These are phyloP conservation scores for Gallinago solitaria DNA, from an alignment of 2,797 vertebrate species.

Conservation along the genomic window DNA sequence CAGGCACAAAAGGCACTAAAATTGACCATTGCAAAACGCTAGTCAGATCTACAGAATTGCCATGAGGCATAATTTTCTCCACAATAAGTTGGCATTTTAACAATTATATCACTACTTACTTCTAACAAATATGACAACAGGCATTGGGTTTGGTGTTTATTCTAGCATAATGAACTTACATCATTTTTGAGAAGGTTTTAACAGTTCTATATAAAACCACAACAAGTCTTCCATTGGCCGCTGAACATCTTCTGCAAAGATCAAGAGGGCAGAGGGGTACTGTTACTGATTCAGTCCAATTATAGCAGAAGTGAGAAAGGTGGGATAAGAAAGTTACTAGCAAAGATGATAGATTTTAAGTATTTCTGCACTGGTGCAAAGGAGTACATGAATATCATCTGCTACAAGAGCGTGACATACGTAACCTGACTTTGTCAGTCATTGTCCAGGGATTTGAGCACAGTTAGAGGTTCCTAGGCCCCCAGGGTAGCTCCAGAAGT, in stretches of 20 bases:
- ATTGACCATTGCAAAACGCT: background rate
- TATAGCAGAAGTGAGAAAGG: background rate
- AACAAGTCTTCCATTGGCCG: background rate
- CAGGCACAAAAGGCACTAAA: background rate
- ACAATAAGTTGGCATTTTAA: background rate
- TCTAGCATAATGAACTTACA: accelerated
- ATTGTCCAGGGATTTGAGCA: background rate
- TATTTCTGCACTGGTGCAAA: background rate
- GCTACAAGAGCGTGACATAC: background rate
- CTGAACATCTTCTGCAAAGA: background rate
- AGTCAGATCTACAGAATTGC: background rate
- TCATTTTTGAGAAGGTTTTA: background rate
- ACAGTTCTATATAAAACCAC: background rate
- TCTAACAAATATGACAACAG: background rate
- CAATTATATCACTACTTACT: background rate
- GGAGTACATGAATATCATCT: background rate
- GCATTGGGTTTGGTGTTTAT: background rate
- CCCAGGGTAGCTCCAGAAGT: background rate
- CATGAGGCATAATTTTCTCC: background rate
- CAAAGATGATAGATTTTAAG: background rate
- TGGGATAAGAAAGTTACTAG: background rate
- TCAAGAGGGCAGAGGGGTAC: background rate
- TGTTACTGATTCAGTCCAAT: background rate
- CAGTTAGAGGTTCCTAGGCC: background rate
- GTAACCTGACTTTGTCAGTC: background rate